Conservation (phyloP, 2,113 vertebrate genomes). For the Dermatemys mawii region DNA sequence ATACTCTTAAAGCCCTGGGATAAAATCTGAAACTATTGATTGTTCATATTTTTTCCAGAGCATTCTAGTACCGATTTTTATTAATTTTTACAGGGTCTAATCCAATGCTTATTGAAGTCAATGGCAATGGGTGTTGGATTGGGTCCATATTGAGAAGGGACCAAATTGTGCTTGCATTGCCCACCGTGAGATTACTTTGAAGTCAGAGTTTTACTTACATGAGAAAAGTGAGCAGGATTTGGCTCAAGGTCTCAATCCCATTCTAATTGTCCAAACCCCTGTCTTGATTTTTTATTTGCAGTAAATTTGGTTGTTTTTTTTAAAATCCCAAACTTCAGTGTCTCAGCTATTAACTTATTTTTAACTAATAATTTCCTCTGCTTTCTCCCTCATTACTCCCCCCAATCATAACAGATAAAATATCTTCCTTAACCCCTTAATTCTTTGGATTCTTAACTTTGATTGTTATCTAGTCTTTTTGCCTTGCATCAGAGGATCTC, state of each 20-base stretch:
- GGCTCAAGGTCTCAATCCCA: background rate
- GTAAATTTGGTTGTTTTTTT: background rate
- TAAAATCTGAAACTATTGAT: background rate
- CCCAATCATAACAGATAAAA: background rate
- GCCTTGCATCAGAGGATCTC: background rate
- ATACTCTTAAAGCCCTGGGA: background rate
- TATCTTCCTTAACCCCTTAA: background rate
- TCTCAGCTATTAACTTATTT: background rate
- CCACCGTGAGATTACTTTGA: background rate
- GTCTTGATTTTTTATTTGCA: background rate
- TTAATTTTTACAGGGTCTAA: constrained; percentile 21
- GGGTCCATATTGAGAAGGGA: constrained; percentile 6
- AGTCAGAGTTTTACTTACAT: background rate
- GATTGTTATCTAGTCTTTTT: background rate
- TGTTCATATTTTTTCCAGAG: background rate
- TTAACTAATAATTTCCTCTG: background rate
- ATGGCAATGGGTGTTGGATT: constrained; percentile 32
- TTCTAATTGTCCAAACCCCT: background rate
- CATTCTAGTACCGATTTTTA: background rate
- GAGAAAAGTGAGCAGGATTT: background rate
- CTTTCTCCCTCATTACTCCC: background rate
- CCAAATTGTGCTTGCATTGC: background rate
- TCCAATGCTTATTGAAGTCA: constrained; percentile 13
- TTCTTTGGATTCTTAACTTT: background rate
- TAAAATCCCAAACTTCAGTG: background rate